Percentiles rank a stretch among this genome's conserved stretches.
Evolutionary conservation across 1,140 invertebrate genomes (phyloP).

Genomic region (Coenobita brevimanus): DNA sequence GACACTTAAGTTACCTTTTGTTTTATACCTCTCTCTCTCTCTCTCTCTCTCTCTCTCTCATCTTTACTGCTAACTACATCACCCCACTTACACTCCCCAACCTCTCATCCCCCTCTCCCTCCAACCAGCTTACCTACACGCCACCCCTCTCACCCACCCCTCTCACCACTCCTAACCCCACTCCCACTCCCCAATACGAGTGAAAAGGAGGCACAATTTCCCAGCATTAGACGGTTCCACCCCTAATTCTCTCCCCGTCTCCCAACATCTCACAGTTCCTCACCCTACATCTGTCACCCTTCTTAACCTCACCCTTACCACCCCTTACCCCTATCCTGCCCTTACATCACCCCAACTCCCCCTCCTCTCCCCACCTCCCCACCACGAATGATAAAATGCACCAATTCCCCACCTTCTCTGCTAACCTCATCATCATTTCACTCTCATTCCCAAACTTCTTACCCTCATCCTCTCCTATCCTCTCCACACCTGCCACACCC

Average conservation of each 20-base stretch:
- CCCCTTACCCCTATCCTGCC: too few relatives aligned
- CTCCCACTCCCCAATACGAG: neutral
- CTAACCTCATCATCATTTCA: neutral
- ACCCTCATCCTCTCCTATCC: neutral
- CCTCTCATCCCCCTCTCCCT: neutral
- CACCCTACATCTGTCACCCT: neutral
- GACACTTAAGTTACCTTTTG: too few relatives aligned
- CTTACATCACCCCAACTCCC: neutral
- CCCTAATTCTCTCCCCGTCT: constrained; percentile 1
- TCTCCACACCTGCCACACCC: too few relatives aligned
- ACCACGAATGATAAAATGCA: neutral
- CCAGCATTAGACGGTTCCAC: neutral
- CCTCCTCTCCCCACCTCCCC: neutral
- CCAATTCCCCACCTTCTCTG: neutral
- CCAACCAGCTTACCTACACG: too few relatives aligned
- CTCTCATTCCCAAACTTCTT: neutral
- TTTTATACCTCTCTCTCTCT: too few relatives aligned
- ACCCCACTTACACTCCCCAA: neutral
- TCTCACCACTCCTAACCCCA: neutral
- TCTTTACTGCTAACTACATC: neutral
- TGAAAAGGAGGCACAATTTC: neutral
- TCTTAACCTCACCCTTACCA: neutral
- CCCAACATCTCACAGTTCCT: neutral
- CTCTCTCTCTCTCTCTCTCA: neutral
- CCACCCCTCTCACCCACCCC: neutral